Percentiles rank a stretch among this genome's conserved stretches.
These are phyloP conservation scores for Nothura maculosa DNA, from an alignment of 2,797 vertebrate species.

Conservation along the genomic window DNA sequence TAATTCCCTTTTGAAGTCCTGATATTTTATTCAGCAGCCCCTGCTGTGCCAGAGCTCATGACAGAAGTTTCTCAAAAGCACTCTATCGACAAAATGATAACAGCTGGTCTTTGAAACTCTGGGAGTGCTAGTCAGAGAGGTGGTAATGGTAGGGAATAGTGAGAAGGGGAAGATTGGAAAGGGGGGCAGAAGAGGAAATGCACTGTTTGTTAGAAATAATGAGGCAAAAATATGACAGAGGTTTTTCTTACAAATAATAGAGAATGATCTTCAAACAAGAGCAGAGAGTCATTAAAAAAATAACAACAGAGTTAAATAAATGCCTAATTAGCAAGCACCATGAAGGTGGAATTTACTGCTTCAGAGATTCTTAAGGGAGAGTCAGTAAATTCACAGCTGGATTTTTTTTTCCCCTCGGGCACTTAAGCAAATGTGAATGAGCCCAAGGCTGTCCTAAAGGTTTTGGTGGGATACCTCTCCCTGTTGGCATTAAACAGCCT, in stretches of 20 bases:
- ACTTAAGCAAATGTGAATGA: constrained; percentile 67
- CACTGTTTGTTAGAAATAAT: constrained; percentile 85
- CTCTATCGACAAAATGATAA: constrained; percentile 81
- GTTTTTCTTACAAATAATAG: constrained; percentile 86
- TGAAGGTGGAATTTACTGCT: constrained; percentile 84
- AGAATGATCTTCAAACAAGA: constrained; percentile 85
- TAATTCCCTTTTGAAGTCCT: constrained; percentile 82
- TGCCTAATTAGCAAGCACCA: constrained; percentile 85
- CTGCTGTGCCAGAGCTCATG: constrained; percentile 74
- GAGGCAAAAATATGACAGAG: constrained; percentile 84
- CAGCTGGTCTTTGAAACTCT: constrained; percentile 86
- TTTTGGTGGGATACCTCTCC: constrained; percentile 65
- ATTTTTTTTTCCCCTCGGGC: constrained; percentile 30
- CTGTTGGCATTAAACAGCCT: constrained; percentile 50
- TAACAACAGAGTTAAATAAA: constrained; percentile 85
- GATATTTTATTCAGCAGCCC: constrained; percentile 85
- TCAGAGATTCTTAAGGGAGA: constrained; percentile 80
- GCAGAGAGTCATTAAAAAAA: constrained; percentile 81
- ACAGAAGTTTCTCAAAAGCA: constrained; percentile 83
- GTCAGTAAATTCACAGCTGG: constrained; percentile 84
- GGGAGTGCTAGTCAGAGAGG: constrained; percentile 66
- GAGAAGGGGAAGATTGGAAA: constrained; percentile 14
- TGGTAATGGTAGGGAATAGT: constrained; percentile 57
- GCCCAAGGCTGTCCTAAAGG: constrained; percentile 45
- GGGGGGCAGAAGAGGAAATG: constrained; percentile 49